These are phyloP conservation scores for Lagorchestes hirsutus DNA, from an alignment of 2,797 vertebrate species.

Conservation along the genomic window DNA sequence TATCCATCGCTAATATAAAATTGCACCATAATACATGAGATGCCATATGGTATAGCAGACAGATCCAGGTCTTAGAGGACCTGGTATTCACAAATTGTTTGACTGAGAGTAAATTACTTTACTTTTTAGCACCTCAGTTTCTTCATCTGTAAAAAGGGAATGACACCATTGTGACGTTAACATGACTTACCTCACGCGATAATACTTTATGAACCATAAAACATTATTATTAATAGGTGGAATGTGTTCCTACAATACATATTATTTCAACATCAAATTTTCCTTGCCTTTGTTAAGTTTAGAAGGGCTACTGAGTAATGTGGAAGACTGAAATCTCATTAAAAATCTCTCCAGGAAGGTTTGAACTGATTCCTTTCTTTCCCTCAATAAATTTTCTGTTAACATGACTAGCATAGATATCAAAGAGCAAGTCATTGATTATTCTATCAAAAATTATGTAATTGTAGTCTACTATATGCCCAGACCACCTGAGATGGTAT, in stretches of 20 bases:
- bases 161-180: not conserved
- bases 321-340: not conserved
- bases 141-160: not conserved
- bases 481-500: not conserved
- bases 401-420: not conserved
- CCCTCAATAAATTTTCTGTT: not conserved
- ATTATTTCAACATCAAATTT: not conserved
- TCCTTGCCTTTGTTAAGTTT: not conserved
- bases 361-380: not conserved
- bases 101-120: not conserved
- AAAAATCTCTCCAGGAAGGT: not conserved
- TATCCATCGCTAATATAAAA: not conserved
- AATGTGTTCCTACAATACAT: not conserved
- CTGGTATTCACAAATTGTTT: not conserved
- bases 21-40: not conserved
- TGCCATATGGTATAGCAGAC: not conserved
- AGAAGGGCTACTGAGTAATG: not conserved
- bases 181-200: not conserved
- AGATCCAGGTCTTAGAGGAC: not conserved
- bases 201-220: not conserved
- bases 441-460: not conserved
- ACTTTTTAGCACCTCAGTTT: not conserved
- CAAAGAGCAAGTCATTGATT: not conserved
- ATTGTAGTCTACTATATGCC: not conserved
- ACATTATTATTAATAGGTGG: not conserved